Base-by-base conservation (phyloP, 2,888 invertebrate genomes). In the Polietes domitor region DNA sequence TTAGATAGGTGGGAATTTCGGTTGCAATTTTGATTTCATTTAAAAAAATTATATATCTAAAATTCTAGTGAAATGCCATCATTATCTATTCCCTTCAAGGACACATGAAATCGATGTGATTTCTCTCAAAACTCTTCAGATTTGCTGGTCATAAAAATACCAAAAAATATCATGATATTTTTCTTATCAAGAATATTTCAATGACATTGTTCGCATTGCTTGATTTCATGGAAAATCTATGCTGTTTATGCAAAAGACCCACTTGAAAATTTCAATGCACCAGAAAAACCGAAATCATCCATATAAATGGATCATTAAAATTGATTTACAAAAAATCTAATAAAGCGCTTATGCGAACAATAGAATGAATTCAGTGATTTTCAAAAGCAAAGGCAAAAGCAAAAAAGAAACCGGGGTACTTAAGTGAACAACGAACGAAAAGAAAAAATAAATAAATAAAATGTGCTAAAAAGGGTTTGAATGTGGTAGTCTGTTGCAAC, bases 231-330 rank as follows among this genome's bases (percentile, higher is more conserved):
- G 41, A 41, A 41, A 41, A 41, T 41, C 41, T 41, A 41, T 10
- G 2, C 9, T 41, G 41, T 47, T 47, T n/a, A 47, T 47, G 47
- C 58, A 58, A 77, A 80, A 53, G 10, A 53, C 6, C 80, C 74
- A 83, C 83, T 83, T 80, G 77, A 83, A 74, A 63, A 80, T 83
- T 74, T 83, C 21, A 83, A 50, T 63, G 61, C 77, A 70, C 73
- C 68, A 76, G 41, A 77, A 32, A 32, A 26, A n/a, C 32, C 55
- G 37, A 58, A 58, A 28, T 26, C 37, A 26, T 32, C 65, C 74
- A 58, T 78, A 85, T 85, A 86, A 85, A 86, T 83, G 84, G 86
- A 87, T 88, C 88, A 88, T 87, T 88, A 88, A 88, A 88, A 87
- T 86, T 87, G 86, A 87, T 87, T 87, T 86, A 86, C 55, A 41